Evolutionary conservation across 2,888 invertebrate species (phyloP), one percentile per base, ranked within the genome.

Genomic region (Slavum lentiscoides): DNA sequence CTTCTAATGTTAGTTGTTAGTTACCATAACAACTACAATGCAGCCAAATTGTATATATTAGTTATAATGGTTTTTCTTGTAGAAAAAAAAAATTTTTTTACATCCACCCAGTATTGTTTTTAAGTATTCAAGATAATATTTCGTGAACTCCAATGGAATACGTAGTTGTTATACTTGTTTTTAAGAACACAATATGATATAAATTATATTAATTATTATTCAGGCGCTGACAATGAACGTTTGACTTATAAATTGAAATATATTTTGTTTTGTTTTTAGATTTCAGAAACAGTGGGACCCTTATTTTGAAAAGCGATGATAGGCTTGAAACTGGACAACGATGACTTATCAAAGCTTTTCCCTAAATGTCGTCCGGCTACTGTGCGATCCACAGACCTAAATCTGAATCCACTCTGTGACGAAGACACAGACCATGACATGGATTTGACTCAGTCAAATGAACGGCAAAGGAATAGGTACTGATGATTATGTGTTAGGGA

Each of bases 341-440:
- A 93, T 89, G 91, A 92, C 88, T 93, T 94, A 88, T 93, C 93
- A 86, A 90, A 92, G 87, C 90, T 94, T 86, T 94, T 94, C 88
- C 94, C 94, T 85, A 94, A 94, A 92, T 94, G 94, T 89, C 91
- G 93, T 85, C 94, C 93, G 84, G 21, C 80, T 43, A 72, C 80
- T 72, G 80, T 80, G 19, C 89, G 91, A 62, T 82, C 82, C 43
- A 82, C 82, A 86, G 89, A 89, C 87, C 88, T 89, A 85, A 89
- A 89, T 87, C 86, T 89, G 84, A 89, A 89, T 86, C 80, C 88
- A 72, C 87, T 88, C 83, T 86, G 87, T 84, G 87, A 88, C 84
- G 87, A 87, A 86, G 87, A 88, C 86, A 86, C 86, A 84, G 86
- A 86, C 85, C 86, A 87, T 86, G 87, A 88, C 87, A 88, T 84